Base-by-base conservation (phyloP, 2,113 vertebrate genomes). In the Hipposideros armiger region DNA sequence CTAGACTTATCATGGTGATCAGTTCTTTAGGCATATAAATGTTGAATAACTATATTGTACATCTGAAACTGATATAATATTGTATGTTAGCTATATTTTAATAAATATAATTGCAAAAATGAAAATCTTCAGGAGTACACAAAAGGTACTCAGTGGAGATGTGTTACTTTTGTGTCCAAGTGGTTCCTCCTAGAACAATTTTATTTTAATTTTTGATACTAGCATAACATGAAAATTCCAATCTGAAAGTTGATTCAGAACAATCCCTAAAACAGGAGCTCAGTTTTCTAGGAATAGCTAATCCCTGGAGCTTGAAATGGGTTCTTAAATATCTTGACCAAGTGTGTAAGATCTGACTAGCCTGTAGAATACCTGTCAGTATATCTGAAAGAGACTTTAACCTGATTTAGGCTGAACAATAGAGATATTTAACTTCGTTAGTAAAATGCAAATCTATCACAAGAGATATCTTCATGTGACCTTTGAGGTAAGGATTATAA, bases 401-500 rank as follows among this genome's bases (percentile, higher is more conserved):
- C 15, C 19, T 77, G 42, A 80, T 78, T 60, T 52, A 47, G 16
- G 40, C 62, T 78, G 45, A 88, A 86, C 5, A 20, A n/a, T 58
- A 64, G 42, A 91, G 47, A 73, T 69, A 50, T 66, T 91, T 78
- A 86, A 56, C 6, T 62, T 91, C 20, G 3, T 42, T 73, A 64
- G 50, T 22, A 73, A 95, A 91, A 69, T 81, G n/a, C 5, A 95
- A 88, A 91, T 64, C 69, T 36, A 58, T 72, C 32, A 82, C 17
- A 73, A 66, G 20, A 67, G 56, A 94, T 81, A 86, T 13, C 45
- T 85, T 64, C 22, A 45, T 69, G 52, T 92, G 50, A 91, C 22
- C 52, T 95, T 88, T 56, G 47, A 91, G 66, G 42, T 91, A 28
- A 92, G n/a, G n/a, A 85, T 94, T 76, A 60, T n/a, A 66, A 66